These are phyloP conservation scores for Pseudochirops cupreus DNA, from an alignment of 2,797 vertebrate genomes.

Conservation along the genomic window DNA sequence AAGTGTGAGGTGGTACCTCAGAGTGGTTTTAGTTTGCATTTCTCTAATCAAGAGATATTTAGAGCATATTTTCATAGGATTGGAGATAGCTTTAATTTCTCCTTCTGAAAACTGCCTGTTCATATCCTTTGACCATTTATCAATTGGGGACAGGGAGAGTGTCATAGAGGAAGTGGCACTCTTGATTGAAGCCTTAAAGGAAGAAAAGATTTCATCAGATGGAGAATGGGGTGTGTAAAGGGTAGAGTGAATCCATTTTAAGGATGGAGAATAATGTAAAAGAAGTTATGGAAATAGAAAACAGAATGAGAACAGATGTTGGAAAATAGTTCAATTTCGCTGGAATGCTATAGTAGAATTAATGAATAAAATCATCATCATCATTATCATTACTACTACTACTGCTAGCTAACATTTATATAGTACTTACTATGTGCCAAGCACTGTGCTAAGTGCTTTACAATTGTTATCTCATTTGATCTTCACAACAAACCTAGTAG, in stretches of 20 bases:
- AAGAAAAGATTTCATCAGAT: not conserved
- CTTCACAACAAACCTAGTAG: not conserved
- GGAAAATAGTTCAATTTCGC: not conserved
- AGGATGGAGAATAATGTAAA: not conserved
- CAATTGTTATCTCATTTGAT: no score
- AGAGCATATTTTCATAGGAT: not conserved
- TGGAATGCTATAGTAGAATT: not conserved
- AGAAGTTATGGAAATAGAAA: not conserved
- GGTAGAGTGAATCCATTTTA: not conserved
- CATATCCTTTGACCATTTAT: not conserved
- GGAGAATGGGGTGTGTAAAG: not conserved
- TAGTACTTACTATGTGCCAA: not conserved
- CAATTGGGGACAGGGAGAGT: not conserved
- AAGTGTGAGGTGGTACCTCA: not conserved
- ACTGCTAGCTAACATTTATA: not conserved
- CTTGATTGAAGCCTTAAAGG: not conserved
- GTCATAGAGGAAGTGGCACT: not conserved
- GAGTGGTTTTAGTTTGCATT: not conserved
- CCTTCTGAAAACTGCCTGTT: not conserved
- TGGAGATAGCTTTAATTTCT: not conserved
- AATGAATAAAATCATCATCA: not conserved
- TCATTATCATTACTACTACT: no score
- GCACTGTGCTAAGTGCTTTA: not conserved
- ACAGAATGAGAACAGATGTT: not conserved
- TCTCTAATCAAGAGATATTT: not conserved